A percentile compares a stretch with the other conserved stretches of the same genome.
Evolutionary conservation across 2,888 invertebrate genomes (phyloP).

Genomic region (Phania funesta): DNA sequence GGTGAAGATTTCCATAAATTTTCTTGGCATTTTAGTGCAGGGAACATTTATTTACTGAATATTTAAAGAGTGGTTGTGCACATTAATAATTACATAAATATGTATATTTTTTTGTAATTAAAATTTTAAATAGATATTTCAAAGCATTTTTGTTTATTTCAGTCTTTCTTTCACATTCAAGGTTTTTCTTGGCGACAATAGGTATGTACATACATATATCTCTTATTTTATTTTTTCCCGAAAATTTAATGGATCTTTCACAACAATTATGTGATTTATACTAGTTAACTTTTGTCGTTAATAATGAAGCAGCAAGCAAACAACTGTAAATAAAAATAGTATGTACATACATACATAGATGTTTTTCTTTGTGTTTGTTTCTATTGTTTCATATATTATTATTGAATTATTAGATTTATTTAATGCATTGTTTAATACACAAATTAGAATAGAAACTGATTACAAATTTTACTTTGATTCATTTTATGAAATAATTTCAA

Average conservation of each 20-base stretch:
- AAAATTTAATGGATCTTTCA: background rate
- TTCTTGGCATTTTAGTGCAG: conserved; percentile 30
- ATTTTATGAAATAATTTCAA: conserved; percentile 12
- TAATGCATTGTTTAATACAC: background rate
- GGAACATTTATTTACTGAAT: background rate
- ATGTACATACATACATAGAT: background rate
- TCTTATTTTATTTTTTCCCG: background rate
- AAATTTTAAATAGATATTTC: background rate
- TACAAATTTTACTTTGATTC: background rate
- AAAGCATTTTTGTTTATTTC: background rate
- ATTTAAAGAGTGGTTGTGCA: background rate
- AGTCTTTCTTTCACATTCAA: background rate
- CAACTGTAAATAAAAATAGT: background rate
- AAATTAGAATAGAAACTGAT: background rate
- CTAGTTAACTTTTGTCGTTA: background rate
- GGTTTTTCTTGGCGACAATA: background rate
- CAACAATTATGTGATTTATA: background rate
- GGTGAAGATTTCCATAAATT: conserved; percentile 28
- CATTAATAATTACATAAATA: background rate
- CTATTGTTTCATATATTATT: background rate
- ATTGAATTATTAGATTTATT: background rate
- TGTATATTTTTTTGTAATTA: background rate
- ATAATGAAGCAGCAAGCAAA: background rate
- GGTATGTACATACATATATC: too few relatives aligned
- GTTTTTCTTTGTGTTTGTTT: background rate